Base-by-base conservation (phyloP, 2,797 vertebrate genomes). In the Sebastes taczanowskii region DNA sequence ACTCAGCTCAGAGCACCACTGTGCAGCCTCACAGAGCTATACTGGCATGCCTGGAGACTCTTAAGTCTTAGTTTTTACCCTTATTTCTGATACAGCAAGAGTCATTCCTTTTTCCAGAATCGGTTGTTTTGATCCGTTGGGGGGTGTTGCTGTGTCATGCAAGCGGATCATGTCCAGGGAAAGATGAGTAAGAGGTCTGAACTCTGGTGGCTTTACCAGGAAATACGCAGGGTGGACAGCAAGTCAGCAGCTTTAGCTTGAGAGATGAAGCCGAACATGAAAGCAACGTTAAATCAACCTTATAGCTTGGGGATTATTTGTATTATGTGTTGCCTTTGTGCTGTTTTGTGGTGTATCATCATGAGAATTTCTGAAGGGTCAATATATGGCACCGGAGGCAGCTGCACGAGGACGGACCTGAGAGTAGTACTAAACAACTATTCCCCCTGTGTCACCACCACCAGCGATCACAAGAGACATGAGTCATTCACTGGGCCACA, bases 141-240 rank as follows among this genome's bases (percentile, higher is more conserved):
- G 60, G 46, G 71, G 46, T 83, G 78, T 65, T 70, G 71, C 73
- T 85, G 78, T 83, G 71, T 84, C 71, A 85, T 80, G 80, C 71
- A 81, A 77, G 72, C 46, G 77, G 81, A 88, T 89, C 78, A 81
- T 72, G 71, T 84, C 71, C 70, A 76, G 64, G 70, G 81, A 78
- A 85, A 77, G 82, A 87, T 87, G 84, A 89, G 83, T 77, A 76
- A 81, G 66, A 73, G 14, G 38, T 71, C 62, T 60, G 82, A 83
- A 82, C 86, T 91, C 72, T 74, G 22, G 60, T n/a, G 32, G 53
- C 30, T 69, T 71, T 32, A n/a, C 62, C 46, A 65, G 77, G 67
- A 87, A 60, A 29, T 58, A 78, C 59, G 22, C 63, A 56, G 59
- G 74, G 61, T 42, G 74, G 22, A 34, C 14, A 49, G 60, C 58